Percentiles rank a stretch among this genome's conserved stretches.
phyloP scores from a whole-genome alignment of 2,113 vertebrate species.

The Anolis sagrei region DNA sequence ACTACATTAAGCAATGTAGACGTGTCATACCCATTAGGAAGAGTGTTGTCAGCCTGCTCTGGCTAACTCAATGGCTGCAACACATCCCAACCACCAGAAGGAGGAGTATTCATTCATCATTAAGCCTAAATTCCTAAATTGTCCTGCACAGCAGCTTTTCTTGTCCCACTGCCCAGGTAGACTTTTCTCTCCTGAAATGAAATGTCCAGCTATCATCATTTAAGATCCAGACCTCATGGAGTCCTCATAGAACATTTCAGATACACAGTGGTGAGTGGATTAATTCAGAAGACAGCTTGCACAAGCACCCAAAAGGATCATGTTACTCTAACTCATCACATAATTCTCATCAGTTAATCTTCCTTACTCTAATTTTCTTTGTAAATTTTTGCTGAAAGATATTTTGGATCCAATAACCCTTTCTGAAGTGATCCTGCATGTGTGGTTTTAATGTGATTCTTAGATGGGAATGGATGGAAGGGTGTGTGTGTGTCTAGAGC shows the following conservation, averaged over 20 bases:
- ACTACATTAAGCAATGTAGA: too few relatives aligned
- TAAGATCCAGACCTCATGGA: background rate
- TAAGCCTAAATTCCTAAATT: background rate
- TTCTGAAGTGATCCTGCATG: background rate
- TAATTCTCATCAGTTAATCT: background rate
- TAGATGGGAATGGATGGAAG: too few relatives aligned
- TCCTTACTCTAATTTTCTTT: background rate
- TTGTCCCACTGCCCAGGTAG: background rate
- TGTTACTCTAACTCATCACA: background rate
- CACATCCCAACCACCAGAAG: background rate
- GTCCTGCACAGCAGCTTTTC: background rate
- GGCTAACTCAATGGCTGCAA: background rate
- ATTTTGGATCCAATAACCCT: background rate
- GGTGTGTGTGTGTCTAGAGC: too few relatives aligned
- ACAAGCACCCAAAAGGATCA: background rate
- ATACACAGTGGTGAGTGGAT: background rate
- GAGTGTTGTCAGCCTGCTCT: background rate
- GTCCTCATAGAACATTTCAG: slow-evolving; percentile 3
- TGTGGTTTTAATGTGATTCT: too few relatives aligned
- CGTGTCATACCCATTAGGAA: background rate
- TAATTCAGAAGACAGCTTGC: background rate
- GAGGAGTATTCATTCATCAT: slow-evolving; percentile 6
- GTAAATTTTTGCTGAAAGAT: background rate
- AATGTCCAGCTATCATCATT: background rate
- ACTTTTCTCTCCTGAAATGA: background rate